Percentiles rank a stretch among this genome's conserved stretches.
These are phyloP conservation scores for Tragelaphus buxtoni DNA, from an alignment of 2,113 vertebrate species.

Conservation along the genomic window DNA sequence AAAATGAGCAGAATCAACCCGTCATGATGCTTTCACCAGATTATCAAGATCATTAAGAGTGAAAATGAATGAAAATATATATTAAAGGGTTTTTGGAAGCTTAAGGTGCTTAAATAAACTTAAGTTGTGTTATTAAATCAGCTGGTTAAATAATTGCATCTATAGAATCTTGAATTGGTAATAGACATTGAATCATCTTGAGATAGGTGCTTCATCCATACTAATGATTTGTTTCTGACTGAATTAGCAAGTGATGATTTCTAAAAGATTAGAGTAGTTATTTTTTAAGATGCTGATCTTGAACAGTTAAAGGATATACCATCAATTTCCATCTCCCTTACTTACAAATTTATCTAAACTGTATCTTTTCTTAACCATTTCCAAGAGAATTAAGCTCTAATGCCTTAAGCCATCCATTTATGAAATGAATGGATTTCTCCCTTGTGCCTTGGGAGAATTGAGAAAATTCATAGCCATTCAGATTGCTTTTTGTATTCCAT, in stretches of 20 bases:
- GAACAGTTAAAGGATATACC: not conserved
- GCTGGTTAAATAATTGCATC: not conserved
- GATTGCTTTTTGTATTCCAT: not conserved
- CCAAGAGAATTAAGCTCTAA: not conserved
- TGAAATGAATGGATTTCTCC: not conserved
- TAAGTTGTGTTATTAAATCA: not conserved
- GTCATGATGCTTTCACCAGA: not conserved
- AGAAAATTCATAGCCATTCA: not conserved
- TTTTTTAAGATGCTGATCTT: not conserved
- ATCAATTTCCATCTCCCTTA: not conserved
- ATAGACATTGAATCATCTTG: not conserved
- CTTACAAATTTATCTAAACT: not conserved
- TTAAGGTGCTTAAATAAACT: not conserved
- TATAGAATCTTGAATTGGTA: not conserved
- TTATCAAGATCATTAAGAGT: not conserved
- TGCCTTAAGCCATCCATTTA: not conserved
- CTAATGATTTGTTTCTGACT: not conserved
- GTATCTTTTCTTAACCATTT: constrained; percentile 40
- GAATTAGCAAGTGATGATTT: not conserved
- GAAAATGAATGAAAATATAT: constrained; percentile 8
- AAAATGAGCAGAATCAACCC: not conserved
- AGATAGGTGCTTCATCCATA: not conserved
- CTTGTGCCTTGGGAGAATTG: not conserved
- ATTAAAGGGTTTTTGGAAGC: not conserved
- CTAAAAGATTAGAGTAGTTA: not conserved